Base-by-base conservation (phyloP, 2,888 invertebrate genomes). In the Pantelozetes paolii region DNA sequence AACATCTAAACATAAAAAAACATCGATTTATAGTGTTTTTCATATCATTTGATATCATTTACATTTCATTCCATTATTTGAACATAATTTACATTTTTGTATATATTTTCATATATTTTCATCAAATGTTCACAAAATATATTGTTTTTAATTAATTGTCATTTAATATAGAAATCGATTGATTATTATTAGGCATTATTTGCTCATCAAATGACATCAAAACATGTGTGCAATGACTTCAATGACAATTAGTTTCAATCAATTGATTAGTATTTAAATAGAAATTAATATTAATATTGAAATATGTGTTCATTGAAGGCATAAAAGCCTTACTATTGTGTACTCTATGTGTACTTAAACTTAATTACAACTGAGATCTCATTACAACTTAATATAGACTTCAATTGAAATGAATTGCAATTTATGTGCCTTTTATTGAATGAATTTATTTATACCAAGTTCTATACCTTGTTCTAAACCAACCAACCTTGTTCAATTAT, bases 151-250 rank as follows among this genome's bases (percentile, higher is more conserved):
- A 9, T 8, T 36, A 36, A 36, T 8, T 8, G 5, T 36, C 36
- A 36, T 36, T 36, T 36, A 36, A 36, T 36, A 36, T 36, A 15
- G 28, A 26, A 26, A 57, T 57, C 15, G 6, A 54, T 5, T 32
- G 32, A 67, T 20, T 67, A 67, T 42, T 67, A n/a, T 40, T 20
- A 67, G 45, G 42, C 45, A 45, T 69, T 42, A 69, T 45, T 23
- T 45, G 42, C 28, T 69, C 69, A 69, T 26, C 20, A 2, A 42
- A 69, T 64, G 15, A 32, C 62, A 45, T 20, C 13, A 36, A 20
- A 26, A 8, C n/a, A 11, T 11, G 69, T 45, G 40, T 69, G 69
- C 42, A 42, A 69, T 45, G 64, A 45, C 67, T 82, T 82, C 36
- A 77, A 64, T 36, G 36, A 36, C 1, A 20, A 48, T 20, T 54